A percentile compares a stretch with the other conserved stretches of the same genome.
Evolutionary conservation across 2,888 invertebrate genomes (phyloP).

Genomic region (Zootermopsis nevadensis): DNA sequence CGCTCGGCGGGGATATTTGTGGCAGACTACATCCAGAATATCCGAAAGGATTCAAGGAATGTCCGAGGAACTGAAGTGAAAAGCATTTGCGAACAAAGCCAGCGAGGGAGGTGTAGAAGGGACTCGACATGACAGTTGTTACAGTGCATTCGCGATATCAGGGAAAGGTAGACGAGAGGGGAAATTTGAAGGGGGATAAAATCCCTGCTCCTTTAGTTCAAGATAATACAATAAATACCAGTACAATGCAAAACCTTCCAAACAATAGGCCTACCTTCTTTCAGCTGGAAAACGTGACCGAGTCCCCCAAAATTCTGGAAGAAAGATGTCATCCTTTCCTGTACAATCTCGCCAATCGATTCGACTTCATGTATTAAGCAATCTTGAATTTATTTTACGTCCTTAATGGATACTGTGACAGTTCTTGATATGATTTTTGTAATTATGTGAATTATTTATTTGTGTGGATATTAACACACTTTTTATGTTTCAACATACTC

Average conservation of each 20-base stretch:
- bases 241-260: slow-evolving; percentile 36
- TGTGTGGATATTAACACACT: too few relatives aligned
- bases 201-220: neutral
- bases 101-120: neutral
- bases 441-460: too few relatives aligned
- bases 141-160: neutral
- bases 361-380: too few relatives aligned
- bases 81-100: slow-evolving; percentile 33
- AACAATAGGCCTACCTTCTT: slow-evolving; percentile 38
- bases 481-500: too few relatives aligned
- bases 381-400: too few relatives aligned
- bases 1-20: neutral
- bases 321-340: neutral
- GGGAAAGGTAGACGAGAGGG: neutral
- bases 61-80: slow-evolving; percentile 37
- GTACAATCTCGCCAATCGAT: too few relatives aligned
- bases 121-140: neutral
- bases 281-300: neutral
- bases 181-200: neutral
- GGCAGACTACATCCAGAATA: neutral
- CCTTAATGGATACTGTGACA: too few relatives aligned
- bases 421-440: too few relatives aligned
- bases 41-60: slow-evolving; percentile 31
- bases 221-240: slow-evolving; percentile 36
- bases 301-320: neutral